phyloP scores from a whole-genome alignment of 1,140 invertebrate species.

The Drosophila mojavensis region DNA sequence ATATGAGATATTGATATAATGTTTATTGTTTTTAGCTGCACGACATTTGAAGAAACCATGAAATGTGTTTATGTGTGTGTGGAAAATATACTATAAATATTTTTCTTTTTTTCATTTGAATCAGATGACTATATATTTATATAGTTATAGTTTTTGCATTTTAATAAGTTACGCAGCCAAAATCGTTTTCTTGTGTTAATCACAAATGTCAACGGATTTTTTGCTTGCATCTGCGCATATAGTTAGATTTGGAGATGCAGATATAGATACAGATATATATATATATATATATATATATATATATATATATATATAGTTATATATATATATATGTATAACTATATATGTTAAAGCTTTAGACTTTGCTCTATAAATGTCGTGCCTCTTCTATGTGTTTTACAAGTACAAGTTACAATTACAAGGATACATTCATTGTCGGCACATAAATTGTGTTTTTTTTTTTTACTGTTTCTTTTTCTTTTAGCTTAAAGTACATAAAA shows the following conservation, averaged over 20 bases:
- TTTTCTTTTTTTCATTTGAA: slow-evolving; percentile 37
- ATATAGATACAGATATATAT: slow-evolving; percentile 18
- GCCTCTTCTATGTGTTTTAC: slow-evolving; percentile 11
- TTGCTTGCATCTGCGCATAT: too few species aligned
- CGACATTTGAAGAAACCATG: slow-evolving; percentile 75
- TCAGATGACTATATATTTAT: slow-evolving; percentile 35
- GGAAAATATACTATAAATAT: slow-evolving; percentile 16
- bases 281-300: slow-evolving; percentile 15
- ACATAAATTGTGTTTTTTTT: slow-evolving; percentile 39
- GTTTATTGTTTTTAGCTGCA: slow-evolving; percentile 48
- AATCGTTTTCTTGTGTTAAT: slow-evolving; percentile 19
- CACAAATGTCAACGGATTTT: slow-evolving; percentile 37
- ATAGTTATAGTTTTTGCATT: slow-evolving; percentile 1
- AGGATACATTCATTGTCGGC: slow-evolving; percentile 60
- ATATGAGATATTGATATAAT: slow-evolving; percentile 39
- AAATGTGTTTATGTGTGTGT: slow-evolving; percentile 55
- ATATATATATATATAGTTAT: slow-evolving; percentile 17
- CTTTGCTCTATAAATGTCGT: slow-evolving; percentile 45
- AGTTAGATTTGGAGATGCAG: slow-evolving; percentile 6
- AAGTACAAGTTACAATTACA: slow-evolving; percentile 55
- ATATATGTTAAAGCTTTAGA: slow-evolving; percentile 59
- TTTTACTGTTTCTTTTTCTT: slow-evolving; percentile 34
- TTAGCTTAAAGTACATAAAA: slow-evolving; percentile 61
- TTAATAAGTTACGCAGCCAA: slow-evolving; percentile 14
- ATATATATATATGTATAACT: slow-evolving; percentile 26